These are phyloP conservation scores for Lacerta bilineata DNA, from an alignment of 2,797 vertebrate genomes.

Conservation along the genomic window DNA sequence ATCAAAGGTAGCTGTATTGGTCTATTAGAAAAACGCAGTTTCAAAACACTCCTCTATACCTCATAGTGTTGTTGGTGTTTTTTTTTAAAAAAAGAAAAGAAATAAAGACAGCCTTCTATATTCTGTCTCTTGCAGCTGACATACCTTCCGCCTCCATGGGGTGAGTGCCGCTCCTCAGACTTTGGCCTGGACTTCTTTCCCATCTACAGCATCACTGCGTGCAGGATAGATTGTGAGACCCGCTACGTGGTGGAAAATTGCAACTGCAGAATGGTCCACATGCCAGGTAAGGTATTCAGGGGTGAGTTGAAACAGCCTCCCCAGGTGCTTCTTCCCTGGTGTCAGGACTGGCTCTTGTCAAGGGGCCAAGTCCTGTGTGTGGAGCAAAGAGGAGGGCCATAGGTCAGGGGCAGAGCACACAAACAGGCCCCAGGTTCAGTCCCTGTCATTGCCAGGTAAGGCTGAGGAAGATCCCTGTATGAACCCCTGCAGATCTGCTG, in stretches of 20 bases:
- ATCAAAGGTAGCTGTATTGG: not conserved
- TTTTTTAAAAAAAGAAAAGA: too few relatives aligned
- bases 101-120: not conserved
- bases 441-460: not conserved
- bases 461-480: not conserved
- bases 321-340: not conserved
- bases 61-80: not conserved
- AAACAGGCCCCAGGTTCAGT: not conserved
- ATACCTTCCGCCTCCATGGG: slow-evolving; percentile 97
- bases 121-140: slow-evolving; percentile 85
- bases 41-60: not conserved
- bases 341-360: not conserved
- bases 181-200: slow-evolving; percentile 94
- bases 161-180: slow-evolving; percentile 92
- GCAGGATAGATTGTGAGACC: slow-evolving; percentile 97
- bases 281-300: slow-evolving; percentile 88
- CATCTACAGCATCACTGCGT: slow-evolving; percentile 95
- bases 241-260: slow-evolving; percentile 98
- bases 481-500: not conserved
- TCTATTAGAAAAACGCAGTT: not conserved
- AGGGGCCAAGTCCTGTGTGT: not conserved
- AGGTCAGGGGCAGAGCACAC: not conserved
- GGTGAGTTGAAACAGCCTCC: not conserved
- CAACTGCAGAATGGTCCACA: slow-evolving; percentile 99
- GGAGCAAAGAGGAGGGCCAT: not conserved